Evolutionary conservation across 2,888 invertebrate species (phyloP).

Genomic region (Mimumesa dahlbomi): DNA sequence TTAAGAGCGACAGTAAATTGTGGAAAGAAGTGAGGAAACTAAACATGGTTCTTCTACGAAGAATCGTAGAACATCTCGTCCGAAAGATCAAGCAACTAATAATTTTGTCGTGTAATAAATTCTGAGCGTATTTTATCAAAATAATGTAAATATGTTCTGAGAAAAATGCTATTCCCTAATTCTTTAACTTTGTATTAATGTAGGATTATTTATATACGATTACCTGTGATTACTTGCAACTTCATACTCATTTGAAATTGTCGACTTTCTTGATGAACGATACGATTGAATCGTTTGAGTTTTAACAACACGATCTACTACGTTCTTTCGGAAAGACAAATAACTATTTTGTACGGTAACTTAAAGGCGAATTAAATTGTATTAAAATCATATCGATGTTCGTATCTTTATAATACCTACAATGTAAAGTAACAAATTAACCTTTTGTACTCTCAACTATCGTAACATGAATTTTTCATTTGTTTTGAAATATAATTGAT

Average conservation of each 20-base stretch:
- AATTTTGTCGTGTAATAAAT: slow-evolving; percentile 4
- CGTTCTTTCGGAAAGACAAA: slow-evolving; percentile 13
- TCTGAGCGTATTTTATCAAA: slow-evolving; percentile 32
- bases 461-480: neutral
- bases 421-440: no score
- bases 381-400: neutral
- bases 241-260: slow-evolving; percentile 27
- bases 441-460: no score
- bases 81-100: neutral
- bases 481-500: neutral
- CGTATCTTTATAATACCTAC: neutral
- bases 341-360: slow-evolving; percentile 37
- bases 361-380: slow-evolving; percentile 8
- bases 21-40: no score
- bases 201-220: slow-evolving; percentile 24
- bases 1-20: no score
- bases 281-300: slow-evolving; percentile 20
- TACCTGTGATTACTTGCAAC: slow-evolving; percentile 36
- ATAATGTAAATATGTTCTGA: slow-evolving; percentile 24
- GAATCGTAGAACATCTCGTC: neutral
- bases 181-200: slow-evolving; percentile 20
- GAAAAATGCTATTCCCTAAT: slow-evolving; percentile 10
- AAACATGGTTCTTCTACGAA: neutral
- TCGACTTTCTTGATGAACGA: slow-evolving; percentile 8
- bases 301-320: slow-evolving; percentile 22